These are phyloP conservation scores for Onychorhynchus coronatus DNA, from an alignment of 2,113 vertebrate genomes.

Conservation along the genomic window DNA sequence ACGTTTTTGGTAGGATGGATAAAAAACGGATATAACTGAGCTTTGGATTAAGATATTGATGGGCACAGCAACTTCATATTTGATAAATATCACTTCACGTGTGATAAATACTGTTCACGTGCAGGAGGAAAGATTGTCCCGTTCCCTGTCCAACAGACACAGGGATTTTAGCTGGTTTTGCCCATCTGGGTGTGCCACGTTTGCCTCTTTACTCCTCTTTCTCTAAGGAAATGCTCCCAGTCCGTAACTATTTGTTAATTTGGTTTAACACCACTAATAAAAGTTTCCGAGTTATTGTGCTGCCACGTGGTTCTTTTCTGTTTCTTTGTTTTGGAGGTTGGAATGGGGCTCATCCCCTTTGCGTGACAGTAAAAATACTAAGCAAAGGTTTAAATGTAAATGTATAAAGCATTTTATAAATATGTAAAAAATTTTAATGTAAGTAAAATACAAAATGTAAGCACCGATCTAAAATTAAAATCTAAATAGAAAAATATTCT, in stretches of 20 bases:
- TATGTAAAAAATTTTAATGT: neutral
- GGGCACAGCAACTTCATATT: neutral
- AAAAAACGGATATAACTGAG: neutral
- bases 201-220: neutral
- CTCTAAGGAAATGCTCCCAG: neutral
- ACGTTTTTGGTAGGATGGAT: neutral
- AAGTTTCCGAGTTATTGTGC: neutral
- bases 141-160: neutral
- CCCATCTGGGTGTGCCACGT: fast-evolving
- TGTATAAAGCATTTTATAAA: neutral
- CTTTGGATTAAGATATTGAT: neutral
- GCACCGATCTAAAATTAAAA: neutral
- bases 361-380: neutral
- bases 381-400: neutral
- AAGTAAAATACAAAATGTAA: neutral
- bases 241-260: neutral
- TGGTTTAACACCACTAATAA: neutral
- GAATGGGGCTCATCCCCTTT: neutral
- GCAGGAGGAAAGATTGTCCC: neutral
- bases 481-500: neutral
- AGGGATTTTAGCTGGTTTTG: neutral
- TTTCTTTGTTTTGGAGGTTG: neutral
- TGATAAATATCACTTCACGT: neutral
- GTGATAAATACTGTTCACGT: neutral
- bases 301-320: neutral